Conservation (phyloP, 1,140 invertebrate species). For the Drosophila mauritiana region DNA sequence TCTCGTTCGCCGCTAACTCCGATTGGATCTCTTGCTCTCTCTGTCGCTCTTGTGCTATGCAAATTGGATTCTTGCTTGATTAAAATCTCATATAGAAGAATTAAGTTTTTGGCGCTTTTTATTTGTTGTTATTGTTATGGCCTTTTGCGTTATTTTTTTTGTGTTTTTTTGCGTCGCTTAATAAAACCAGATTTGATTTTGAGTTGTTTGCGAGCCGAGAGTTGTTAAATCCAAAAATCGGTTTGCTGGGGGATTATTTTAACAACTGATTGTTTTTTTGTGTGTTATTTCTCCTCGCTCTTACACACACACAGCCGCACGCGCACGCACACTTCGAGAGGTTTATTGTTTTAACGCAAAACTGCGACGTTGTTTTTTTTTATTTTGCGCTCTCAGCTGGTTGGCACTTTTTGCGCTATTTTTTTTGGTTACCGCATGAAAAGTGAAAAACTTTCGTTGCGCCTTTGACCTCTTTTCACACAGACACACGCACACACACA, state of each 20-base stretch:
- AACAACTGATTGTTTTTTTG: constrained; percentile 44
- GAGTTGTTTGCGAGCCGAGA: constrained; percentile 28
- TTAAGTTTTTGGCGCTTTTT: constrained; percentile 51
- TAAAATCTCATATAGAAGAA: constrained; percentile 53
- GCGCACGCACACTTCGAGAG: constrained; percentile 38
- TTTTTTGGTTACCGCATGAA: constrained; percentile 60
- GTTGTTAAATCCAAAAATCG: constrained; percentile 69
- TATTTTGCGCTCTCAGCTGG: constrained; percentile 65
- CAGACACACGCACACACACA: constrained; percentile 25
- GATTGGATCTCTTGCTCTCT: constrained; percentile 28
- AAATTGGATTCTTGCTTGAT: constrained; percentile 36
- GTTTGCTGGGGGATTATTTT: constrained; percentile 52
- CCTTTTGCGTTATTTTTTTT: constrained; percentile 30
- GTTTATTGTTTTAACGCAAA: constrained; percentile 75
- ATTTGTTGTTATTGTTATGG: constrained; percentile 23
- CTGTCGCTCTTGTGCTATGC: constrained; percentile 25
- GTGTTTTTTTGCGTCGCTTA: constrained; percentile 42
- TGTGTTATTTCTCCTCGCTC: constrained; percentile 66
- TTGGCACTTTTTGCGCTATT: constrained; percentile 56
- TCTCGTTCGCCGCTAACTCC: constrained; percentile 35
- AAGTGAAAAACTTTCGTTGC: constrained; percentile 66
- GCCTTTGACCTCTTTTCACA: constrained; percentile 81
- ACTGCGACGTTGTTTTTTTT: constrained; percentile 76
- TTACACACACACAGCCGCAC: constrained; percentile 32
- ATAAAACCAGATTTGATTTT: constrained; percentile 81